Percentiles rank a stretch among this genome's conserved stretches.
phyloP scores from a whole-genome alignment of 2,888 invertebrate species.

The Hanleya hanleyi region DNA sequence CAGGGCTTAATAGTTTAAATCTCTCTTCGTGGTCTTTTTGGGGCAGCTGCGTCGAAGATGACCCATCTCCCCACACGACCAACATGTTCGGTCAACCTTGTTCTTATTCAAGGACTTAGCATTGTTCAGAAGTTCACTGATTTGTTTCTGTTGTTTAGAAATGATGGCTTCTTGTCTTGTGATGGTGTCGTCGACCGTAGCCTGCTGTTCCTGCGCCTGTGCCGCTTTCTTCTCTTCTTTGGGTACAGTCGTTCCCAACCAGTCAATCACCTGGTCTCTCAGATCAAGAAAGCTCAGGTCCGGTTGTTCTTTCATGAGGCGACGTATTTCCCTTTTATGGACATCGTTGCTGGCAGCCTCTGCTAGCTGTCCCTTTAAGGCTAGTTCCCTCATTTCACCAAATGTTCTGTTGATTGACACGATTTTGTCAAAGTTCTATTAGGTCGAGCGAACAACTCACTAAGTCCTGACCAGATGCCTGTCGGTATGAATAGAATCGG shows the following conservation, averaged over 20 bases:
- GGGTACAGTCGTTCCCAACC: neutral
- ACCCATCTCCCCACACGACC: neutral
- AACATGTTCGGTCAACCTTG: neutral
- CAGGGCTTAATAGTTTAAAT: slow-evolving; percentile 9
- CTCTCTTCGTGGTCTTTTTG: too few relatives aligned
- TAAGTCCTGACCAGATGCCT: slow-evolving; percentile 8
- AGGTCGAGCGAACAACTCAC: slow-evolving; percentile 11
- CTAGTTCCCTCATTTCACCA: neutral
- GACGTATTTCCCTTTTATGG: slow-evolving; percentile 1
- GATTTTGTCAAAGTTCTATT: slow-evolving; percentile 17
- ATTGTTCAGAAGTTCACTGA: neutral
- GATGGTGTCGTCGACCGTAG: neutral
- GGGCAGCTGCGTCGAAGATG: neutral
- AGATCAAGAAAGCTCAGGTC: slow-evolving; percentile 10
- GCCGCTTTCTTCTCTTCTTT: neutral
- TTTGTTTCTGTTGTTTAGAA: neutral
- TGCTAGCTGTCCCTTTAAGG: slow-evolving; percentile 13
- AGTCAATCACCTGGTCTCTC: slow-evolving; percentile 3
- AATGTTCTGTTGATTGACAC: neutral
- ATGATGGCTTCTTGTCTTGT: neutral
- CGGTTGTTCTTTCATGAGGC: slow-evolving; percentile 6
- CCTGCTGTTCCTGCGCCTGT: neutral
- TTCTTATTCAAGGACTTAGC: neutral
- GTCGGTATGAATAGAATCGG: slow-evolving; percentile 7
- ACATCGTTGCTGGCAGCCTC: slow-evolving; percentile 9